A percentile compares a stretch with the other conserved stretches of the same genome.
phyloP scores from a whole-genome alignment of 2,888 invertebrate genomes.

The Metallyticus violacea region DNA sequence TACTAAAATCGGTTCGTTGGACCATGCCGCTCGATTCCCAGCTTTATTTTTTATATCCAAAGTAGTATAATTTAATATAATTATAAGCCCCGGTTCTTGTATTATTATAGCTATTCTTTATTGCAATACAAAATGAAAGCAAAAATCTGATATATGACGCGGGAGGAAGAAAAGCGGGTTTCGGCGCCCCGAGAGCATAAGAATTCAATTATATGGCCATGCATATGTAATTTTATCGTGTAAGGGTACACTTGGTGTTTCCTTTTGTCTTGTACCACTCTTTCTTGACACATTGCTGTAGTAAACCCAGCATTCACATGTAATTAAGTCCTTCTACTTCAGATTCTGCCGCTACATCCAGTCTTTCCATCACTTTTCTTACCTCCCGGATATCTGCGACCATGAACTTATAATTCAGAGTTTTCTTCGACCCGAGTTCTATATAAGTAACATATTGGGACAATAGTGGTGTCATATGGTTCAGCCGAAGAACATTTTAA shows the following conservation, averaged over 20 bases:
- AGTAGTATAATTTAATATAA: neutral
- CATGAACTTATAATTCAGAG: neutral
- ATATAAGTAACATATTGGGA: too few species aligned
- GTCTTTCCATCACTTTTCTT: too few species aligned
- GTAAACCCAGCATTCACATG: neutral
- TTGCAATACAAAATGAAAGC: neutral
- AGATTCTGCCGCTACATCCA: neutral
- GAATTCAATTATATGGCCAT: neutral
- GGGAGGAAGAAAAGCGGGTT: neutral
- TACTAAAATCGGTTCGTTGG: too few species aligned
- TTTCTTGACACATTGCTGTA: neutral
- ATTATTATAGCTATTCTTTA: neutral
- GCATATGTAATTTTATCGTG: neutral
- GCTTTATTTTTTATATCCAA: neutral
- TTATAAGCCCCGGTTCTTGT: neutral
- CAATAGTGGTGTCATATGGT: too few species aligned
- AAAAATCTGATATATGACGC: neutral
- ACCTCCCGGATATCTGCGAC: too few species aligned
- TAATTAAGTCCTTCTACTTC: neutral
- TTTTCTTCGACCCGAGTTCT: too few species aligned
- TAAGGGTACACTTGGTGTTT: neutral
- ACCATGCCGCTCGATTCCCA: neutral
- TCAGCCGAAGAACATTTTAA: too few species aligned
- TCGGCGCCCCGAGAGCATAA: neutral
- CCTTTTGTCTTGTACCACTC: neutral